phyloP scores from a whole-genome alignment of 2,888 invertebrate species.

The Morpho helenor region DNA sequence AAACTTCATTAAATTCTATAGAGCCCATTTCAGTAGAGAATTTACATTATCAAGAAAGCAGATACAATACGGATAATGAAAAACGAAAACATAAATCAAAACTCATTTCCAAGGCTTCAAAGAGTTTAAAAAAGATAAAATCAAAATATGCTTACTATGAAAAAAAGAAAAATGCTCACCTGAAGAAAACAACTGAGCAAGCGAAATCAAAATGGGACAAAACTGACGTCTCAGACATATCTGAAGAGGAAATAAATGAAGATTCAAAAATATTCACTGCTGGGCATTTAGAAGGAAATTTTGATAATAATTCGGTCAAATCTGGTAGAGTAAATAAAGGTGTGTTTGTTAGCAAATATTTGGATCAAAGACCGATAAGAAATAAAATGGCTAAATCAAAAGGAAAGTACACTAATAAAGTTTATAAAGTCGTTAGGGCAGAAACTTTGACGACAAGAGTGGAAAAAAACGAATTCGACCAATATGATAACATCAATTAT shows the following conservation, averaged over 20 bases:
- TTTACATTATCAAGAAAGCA: too few species aligned
- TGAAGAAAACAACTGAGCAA: not conserved
- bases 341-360: not conserved
- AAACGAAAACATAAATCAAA: not conserved
- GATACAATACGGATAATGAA: too few species aligned
- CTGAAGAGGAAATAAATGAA: not conserved
- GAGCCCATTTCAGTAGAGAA: not conserved
- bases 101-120: not conserved
- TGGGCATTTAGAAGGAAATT: not conserved
- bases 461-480: conserved; percentile 34
- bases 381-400: not conserved
- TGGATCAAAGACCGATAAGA: too few species aligned
- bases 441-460: conserved; percentile 28
- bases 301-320: too few species aligned
- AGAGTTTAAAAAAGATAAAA: not conserved
- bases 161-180: not conserved
- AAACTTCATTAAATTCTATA: not conserved
- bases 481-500: conserved; percentile 34
- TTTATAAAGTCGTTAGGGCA: not conserved
- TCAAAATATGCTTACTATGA: not conserved
- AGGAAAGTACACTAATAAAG: not conserved
- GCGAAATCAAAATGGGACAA: not conserved
- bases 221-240: not conserved
- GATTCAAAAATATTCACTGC: not conserved
- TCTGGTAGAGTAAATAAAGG: not conserved